Evolutionary conservation across 2,113 vertebrate genomes (phyloP).

Genomic region (Epinephelus cyanopodus): DNA sequence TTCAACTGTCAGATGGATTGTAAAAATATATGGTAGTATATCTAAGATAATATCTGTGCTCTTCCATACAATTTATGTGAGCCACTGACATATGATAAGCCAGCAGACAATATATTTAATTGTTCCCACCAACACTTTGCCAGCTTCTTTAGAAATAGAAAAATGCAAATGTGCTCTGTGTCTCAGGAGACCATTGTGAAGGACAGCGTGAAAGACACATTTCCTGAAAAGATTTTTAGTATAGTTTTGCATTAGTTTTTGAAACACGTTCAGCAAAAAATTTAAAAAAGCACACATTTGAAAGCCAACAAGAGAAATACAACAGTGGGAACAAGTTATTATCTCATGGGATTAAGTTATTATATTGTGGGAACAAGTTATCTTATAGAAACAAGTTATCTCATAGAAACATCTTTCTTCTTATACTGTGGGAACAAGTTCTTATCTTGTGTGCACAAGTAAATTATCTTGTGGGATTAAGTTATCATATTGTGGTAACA

Average conservation of each 20-base stretch:
- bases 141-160: neutral
- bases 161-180: constrained; percentile 1
- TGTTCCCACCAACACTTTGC: neutral
- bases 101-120: neutral
- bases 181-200: constrained; percentile 1
- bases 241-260: neutral
- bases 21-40: neutral
- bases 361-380: too few species aligned
- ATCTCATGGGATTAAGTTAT: too few species aligned
- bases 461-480: too few species aligned
- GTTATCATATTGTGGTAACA: too few species aligned
- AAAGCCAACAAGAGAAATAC: neutral
- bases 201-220: constrained; percentile 1
- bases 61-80: neutral
- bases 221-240: neutral
- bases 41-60: neutral
- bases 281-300: neutral
- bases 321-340: neutral
- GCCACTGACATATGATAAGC: neutral
- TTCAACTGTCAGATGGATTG: neutral
- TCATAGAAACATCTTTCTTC: too few species aligned
- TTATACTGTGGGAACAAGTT: too few species aligned
- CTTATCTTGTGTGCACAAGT: too few species aligned
- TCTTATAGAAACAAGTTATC: too few species aligned
- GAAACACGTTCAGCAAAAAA: neutral